These are phyloP conservation scores for Bucco capensis DNA, from an alignment of 2,113 vertebrate genomes.

Conservation along the genomic window DNA sequence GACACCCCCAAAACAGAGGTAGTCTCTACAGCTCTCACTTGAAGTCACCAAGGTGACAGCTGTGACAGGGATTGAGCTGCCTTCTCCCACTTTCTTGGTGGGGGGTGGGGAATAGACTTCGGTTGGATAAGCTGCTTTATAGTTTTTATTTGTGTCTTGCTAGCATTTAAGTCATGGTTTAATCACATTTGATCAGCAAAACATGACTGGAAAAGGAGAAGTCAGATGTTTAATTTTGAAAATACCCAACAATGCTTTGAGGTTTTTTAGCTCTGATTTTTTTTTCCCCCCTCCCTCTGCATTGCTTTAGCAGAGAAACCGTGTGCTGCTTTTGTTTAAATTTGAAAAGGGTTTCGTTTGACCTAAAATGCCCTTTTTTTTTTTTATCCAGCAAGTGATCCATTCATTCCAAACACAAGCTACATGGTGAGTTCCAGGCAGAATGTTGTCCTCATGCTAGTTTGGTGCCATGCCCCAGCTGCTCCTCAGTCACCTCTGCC, in stretches of 20 bases:
- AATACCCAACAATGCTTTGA: not conserved
- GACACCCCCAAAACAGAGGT: not conserved
- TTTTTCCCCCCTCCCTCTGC: not conserved
- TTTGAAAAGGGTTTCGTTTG: not conserved
- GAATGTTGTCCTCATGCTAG: rapidly evolving
- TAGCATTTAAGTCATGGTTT: slow-evolving; percentile 8
- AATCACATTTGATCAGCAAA: slow-evolving; percentile 9
- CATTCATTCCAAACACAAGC: not conserved
- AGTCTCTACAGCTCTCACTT: not conserved
- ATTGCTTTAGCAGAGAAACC: slow-evolving; percentile 9
- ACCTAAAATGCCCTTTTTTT: not conserved
- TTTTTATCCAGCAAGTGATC: not conserved
- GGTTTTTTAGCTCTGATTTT: not conserved
- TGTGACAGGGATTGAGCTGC: not conserved
- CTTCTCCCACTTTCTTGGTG: not conserved
- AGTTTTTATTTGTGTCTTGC: not conserved
- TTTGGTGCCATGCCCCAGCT: rapidly evolving
- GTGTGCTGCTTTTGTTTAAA: not conserved
- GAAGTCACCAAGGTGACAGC: not conserved
- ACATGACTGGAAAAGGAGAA: not conserved
- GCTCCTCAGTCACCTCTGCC: not conserved
- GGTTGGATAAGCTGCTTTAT: not conserved
- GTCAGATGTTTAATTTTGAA: not conserved
- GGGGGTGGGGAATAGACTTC: not conserved
- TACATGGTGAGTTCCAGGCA: not conserved